Base-by-base conservation (phyloP, 2,888 invertebrate species). In the Phengaris alcon region DNA sequence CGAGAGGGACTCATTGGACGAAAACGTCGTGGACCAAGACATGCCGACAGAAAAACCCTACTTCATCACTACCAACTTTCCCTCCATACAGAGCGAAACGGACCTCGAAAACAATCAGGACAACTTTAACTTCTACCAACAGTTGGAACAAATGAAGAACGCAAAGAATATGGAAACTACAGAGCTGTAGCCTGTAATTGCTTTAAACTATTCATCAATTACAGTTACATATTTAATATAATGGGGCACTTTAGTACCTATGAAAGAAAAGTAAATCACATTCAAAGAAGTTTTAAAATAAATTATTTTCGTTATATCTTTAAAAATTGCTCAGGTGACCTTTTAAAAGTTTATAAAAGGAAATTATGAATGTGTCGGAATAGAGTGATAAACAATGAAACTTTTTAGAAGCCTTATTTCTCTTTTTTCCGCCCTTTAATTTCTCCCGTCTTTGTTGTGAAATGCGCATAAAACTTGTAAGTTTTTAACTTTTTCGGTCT, bases 1-100 rank as follows among this genome's bases (percentile, higher is more conserved):
- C 0, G 97, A 96, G 81, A 95, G 97, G 51, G 97, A 97, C 87
- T 98, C 98, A 0, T 90, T 98, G 77, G 98, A 98, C 84, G 98
- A 98, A 85, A 98, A 98, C 87, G 97, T 95, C 5, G 93, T 96
- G 3, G 94, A 94, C 79, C 94, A 94, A 82, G 94, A 93, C 81
- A 82, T 92, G 44, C 84, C 90, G 0, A 90, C 89, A 79, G 93
- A 92, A 75, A 93, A 94, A 79, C 94, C 94, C 0, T 93, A 93
- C 77, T 93, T 93, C 82, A 92, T 94, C 75, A 94, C 93, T 13
- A 90, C 91, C 1, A 89, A 90, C 10, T 93, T 92, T 80, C 90
- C 91, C 1, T 93, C 93, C 75, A 85, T 95, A 83, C 90, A 94
- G 79, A 84, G 85, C 79, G 84, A 91, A 82, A 84, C 90, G 82